These are phyloP conservation scores for Phyllopteryx taeniolatus DNA, from an alignment of 2,113 vertebrate genomes.

Conservation along the genomic window DNA sequence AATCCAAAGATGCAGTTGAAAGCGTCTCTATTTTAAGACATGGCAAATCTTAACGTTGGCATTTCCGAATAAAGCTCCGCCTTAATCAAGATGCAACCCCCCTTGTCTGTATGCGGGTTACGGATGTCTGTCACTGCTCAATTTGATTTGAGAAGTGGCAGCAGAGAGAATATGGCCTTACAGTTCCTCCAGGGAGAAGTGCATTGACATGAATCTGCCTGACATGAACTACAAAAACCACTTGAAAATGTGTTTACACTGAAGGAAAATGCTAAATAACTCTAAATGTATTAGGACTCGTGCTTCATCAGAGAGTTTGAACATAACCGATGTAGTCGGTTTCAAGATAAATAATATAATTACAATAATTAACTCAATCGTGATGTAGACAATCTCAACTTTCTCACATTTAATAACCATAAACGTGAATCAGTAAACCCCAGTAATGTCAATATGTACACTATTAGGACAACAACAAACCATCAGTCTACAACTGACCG, in stretches of 20 bases:
- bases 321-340: neutral
- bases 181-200: slow-evolving; percentile 50
- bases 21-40: slow-evolving; percentile 3
- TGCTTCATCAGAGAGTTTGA: neutral
- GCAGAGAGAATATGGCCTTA: slow-evolving; percentile 45
- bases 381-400: neutral
- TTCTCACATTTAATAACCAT: slow-evolving; percentile 44
- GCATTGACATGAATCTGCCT: slow-evolving; percentile 58
- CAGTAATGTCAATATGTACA: neutral
- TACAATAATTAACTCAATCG: neutral
- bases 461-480: no score
- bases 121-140: slow-evolving; percentile 38
- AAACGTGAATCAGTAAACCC: slow-evolving; percentile 50
- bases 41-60: slow-evolving; percentile 29
- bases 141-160: slow-evolving; percentile 44
- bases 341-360: neutral
- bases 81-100: slow-evolving; percentile 21
- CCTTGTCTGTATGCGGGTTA: slow-evolving; percentile 32
- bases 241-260: neutral
- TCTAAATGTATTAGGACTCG: neutral
- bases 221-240: slow-evolving; percentile 48
- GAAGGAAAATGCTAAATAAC: neutral
- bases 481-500: neutral
- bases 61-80: slow-evolving; percentile 13
- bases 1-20: slow-evolving; percentile 9